Conservation (phyloP, 2,888 invertebrate species). For the Acholoe squamosa region DNA sequence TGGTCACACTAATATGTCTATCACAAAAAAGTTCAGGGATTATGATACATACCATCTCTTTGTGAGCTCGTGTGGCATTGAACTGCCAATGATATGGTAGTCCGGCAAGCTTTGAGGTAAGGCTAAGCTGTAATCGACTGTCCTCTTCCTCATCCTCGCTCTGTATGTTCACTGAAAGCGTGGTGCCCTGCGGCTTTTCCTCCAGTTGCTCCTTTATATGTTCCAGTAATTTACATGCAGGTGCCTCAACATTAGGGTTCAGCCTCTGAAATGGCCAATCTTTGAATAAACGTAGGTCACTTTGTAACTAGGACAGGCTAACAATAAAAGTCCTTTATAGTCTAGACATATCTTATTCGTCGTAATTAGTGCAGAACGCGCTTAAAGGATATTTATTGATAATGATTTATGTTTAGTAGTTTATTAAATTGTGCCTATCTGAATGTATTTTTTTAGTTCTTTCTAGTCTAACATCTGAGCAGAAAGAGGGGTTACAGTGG, state of each 20-base stretch:
- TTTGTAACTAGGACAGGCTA: too few relatives aligned
- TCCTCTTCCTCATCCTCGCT: background rate
- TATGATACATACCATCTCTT: slow-evolving; percentile 72
- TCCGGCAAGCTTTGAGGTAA: slow-evolving; percentile 77
- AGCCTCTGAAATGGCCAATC: slow-evolving; percentile 73
- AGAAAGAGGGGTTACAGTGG: too few relatives aligned
- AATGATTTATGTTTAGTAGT: too few relatives aligned
- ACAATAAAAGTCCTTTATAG: too few relatives aligned
- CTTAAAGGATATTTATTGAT: too few relatives aligned
- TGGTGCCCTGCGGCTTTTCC: background rate
- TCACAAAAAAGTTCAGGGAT: too few relatives aligned
- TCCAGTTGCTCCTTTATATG: slow-evolving; percentile 75
- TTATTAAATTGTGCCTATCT: too few relatives aligned
- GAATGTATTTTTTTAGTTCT: too few relatives aligned
- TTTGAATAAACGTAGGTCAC: background rate
- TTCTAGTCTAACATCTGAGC: too few relatives aligned
- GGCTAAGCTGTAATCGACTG: slow-evolving; percentile 69
- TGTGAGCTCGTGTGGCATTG: slow-evolving; percentile 72
- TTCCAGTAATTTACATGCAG: slow-evolving; percentile 75
- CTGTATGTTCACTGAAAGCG: background rate
- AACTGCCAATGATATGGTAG: slow-evolving; percentile 79
- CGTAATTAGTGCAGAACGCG: too few relatives aligned
- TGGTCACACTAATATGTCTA: too few relatives aligned
- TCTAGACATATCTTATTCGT: too few relatives aligned
- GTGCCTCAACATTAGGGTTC: slow-evolving; percentile 79